phyloP scores from a whole-genome alignment of 2,888 invertebrate species.

The Drosophila kambysellisi region DNA sequence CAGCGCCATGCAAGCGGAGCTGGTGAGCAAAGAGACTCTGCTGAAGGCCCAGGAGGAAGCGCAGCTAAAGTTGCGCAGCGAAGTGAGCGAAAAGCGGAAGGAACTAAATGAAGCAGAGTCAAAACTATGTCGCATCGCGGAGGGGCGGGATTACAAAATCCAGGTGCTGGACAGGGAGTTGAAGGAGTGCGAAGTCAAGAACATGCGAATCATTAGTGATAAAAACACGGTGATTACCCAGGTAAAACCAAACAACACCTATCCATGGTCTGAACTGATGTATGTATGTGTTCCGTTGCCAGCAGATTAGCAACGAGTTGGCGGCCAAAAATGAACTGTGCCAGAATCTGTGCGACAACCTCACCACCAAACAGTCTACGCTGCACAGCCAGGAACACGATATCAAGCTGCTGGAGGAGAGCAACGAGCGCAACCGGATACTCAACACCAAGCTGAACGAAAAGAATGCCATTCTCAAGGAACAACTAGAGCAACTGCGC shows the following conservation, averaged over 20 bases:
- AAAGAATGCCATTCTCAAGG: conserved; percentile 74
- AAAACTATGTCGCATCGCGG: conserved; percentile 66
- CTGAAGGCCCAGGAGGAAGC: not conserved
- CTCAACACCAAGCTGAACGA: conserved; percentile 80
- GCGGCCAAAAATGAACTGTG: conserved; percentile 76
- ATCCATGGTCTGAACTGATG: not conserved
- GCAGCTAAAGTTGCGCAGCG: conserved; percentile 33
- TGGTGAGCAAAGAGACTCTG: conserved; percentile 4
- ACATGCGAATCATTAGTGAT: conserved; percentile 63
- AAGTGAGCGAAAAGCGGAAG: conserved; percentile 63
- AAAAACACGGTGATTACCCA: conserved; percentile 63
- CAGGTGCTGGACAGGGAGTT: conserved; percentile 70
- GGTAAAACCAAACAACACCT: conserved; percentile 28
- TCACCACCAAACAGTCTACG: conserved; percentile 77
- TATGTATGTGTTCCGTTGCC: not conserved
- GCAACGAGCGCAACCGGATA: conserved; percentile 67
- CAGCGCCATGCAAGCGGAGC: conserved; percentile 32
- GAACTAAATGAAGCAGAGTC: conserved; percentile 61
- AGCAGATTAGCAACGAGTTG: conserved; percentile 77
- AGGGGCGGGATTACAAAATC: conserved; percentile 70
- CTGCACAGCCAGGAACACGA: conserved; percentile 76
- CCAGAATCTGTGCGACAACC: conserved; percentile 70
- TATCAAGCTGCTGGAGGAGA: conserved; percentile 81
- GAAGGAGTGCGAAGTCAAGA: conserved; percentile 74
- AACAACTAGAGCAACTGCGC: conserved; percentile 24